phyloP scores from a whole-genome alignment of 2,113 vertebrate species.

The Ramphastos sulfuratus region DNA sequence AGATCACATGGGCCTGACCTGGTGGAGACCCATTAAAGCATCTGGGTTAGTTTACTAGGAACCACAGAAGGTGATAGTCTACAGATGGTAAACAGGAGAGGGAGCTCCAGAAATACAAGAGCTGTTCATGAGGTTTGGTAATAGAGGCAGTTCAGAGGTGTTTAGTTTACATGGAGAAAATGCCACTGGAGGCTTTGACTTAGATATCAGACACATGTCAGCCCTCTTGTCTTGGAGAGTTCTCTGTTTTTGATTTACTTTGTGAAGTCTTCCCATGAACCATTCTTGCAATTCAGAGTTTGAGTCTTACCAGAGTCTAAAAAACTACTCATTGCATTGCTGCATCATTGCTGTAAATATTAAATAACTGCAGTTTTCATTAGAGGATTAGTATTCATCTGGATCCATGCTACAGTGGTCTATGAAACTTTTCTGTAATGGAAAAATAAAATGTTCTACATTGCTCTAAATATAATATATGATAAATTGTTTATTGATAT shows the following conservation, averaged over 20 bases:
- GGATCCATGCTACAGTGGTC: not conserved
- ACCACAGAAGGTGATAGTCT: not conserved
- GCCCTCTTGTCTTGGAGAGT: not conserved
- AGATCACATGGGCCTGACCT: not conserved
- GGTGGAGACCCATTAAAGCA: not conserved
- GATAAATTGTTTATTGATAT: not conserved
- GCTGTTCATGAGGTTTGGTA: not conserved
- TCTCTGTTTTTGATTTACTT: conserved; percentile 28
- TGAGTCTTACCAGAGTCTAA: not conserved
- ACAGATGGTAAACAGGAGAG: conserved; percentile 36
- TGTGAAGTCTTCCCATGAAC: not conserved
- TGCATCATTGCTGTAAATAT: not conserved
- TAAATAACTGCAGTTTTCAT: not conserved
- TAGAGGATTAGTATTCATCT: not conserved
- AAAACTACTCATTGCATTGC: not conserved
- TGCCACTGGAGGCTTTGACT: not conserved
- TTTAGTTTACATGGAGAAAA: conserved; percentile 22
- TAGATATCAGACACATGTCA: conserved; percentile 30
- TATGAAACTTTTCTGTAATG: not conserved
- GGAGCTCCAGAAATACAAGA: conserved; percentile 57
- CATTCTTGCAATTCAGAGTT: not conserved
- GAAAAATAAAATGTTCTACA: not conserved
- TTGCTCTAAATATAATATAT: not conserved
- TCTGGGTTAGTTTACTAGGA: not conserved
- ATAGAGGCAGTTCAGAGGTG: not conserved